Evolutionary conservation across 1,140 invertebrate species (phyloP).

Genomic region (Globodera rostochiensis): DNA sequence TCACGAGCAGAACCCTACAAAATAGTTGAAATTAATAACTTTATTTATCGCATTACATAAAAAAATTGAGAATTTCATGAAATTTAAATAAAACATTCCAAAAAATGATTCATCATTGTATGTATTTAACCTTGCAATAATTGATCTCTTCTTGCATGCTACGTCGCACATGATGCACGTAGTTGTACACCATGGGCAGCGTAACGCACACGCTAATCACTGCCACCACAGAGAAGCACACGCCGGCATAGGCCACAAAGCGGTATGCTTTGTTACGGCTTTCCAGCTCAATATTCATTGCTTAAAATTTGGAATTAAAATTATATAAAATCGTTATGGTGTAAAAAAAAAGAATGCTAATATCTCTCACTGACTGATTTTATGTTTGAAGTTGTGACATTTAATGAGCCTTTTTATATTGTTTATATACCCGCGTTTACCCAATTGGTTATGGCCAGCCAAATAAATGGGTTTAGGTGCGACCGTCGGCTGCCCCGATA

Average conservation of each 20-base stretch:
- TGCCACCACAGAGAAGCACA: slow-evolving; percentile 55
- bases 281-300: slow-evolving; percentile 37
- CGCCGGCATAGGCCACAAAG: slow-evolving; percentile 55
- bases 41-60: not conserved
- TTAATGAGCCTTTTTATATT: too few species aligned
- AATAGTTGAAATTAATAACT: not conserved
- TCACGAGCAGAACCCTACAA: slow-evolving; percentile 57
- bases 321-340: too few species aligned
- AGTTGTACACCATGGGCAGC: slow-evolving; percentile 60
- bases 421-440: too few species aligned
- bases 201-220: slow-evolving; percentile 56
- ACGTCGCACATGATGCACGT: slow-evolving; percentile 52
- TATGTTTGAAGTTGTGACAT: too few species aligned
- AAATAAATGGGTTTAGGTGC: too few species aligned
- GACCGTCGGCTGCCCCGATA: too few species aligned
- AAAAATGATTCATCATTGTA: too few species aligned
- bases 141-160: slow-evolving; percentile 56
- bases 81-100: too few species aligned
- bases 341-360: too few species aligned
- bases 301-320: not conserved
- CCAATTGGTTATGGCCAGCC: too few species aligned
- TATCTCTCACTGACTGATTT: too few species aligned
- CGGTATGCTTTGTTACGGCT: slow-evolving; percentile 53
- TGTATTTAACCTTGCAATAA: slow-evolving; percentile 48
- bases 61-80: too few species aligned